phyloP scores from a whole-genome alignment of 2,113 vertebrate species.

The Sinosuthora webbiana region DNA sequence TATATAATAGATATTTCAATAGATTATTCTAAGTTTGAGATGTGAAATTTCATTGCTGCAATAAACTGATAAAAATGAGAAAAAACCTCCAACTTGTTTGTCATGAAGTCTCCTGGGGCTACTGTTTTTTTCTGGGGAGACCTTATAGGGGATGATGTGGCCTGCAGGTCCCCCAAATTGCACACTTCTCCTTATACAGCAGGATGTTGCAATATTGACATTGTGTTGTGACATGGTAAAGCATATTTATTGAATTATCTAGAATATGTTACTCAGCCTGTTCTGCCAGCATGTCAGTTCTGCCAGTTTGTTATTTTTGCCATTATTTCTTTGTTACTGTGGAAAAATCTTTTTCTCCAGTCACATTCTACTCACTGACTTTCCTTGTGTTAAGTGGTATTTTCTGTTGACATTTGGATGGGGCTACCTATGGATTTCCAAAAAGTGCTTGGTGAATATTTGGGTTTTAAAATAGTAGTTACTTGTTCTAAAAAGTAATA shows the following conservation, averaged over 20 bases:
- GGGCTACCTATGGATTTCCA: background rate
- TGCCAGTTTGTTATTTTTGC: background rate
- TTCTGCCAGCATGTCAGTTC: background rate
- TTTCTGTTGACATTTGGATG: background rate
- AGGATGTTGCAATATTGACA: background rate
- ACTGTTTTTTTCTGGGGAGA: background rate
- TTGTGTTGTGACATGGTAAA: background rate
- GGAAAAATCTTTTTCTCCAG: background rate
- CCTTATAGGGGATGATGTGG: background rate
- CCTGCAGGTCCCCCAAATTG: background rate
- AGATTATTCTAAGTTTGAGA: background rate
- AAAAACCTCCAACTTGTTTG: background rate
- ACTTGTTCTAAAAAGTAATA: background rate
- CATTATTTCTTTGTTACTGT: background rate
- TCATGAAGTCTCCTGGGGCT: background rate
- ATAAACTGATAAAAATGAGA: background rate
- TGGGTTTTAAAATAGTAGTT: background rate
- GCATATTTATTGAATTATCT: background rate
- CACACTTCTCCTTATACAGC: background rate
- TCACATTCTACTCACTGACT: background rate
- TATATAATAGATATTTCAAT: background rate
- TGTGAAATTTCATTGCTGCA: background rate
- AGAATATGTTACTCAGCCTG: background rate
- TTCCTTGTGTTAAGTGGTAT: background rate
- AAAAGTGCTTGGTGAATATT: background rate